Percentiles rank a stretch among this genome's conserved stretches.
phyloP scores from a whole-genome alignment of 2,113 vertebrate genomes.

The Oncorhynchus kisutch region DNA sequence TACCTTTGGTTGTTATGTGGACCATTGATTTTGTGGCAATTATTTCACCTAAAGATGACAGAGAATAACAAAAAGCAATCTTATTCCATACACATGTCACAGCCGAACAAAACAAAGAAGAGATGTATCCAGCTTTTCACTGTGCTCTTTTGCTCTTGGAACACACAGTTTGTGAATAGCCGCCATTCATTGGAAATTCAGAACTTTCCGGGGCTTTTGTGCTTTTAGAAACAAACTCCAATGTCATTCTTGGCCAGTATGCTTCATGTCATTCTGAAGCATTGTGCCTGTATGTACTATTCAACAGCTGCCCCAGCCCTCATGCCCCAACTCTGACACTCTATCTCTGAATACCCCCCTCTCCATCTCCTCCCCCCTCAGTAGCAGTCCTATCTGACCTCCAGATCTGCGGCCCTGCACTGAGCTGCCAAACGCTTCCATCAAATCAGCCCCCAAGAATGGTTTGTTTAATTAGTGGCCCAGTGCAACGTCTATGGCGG shows the following conservation, averaged over 20 bases:
- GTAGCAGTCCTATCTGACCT: not conserved
- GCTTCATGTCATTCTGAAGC: slow-evolving; percentile 33
- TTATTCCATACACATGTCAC: not conserved
- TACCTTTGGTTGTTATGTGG: not conserved
- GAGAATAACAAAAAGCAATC: not conserved
- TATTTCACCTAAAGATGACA: not conserved
- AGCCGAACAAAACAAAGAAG: not conserved
- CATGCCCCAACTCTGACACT: slow-evolving; percentile 13
- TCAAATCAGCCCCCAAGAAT: not conserved
- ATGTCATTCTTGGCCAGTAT: slow-evolving; percentile 45
- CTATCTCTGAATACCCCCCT: not conserved
- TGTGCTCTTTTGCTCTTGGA: slow-evolving; percentile 16
- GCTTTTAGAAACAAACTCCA: slow-evolving; percentile 21
- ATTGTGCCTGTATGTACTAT: slow-evolving; percentile 25
- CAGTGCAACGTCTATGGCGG: slow-evolving; percentile 10
- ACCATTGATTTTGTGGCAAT: not conserved
- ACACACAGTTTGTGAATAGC: slow-evolving; percentile 20
- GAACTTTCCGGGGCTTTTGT: slow-evolving; percentile 39
- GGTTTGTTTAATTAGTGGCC: slow-evolving; percentile 1
- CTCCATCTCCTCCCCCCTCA: not conserved
- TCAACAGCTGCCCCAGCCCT: slow-evolving; percentile 53
- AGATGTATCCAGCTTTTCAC: not conserved
- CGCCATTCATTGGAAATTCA: slow-evolving; percentile 26
- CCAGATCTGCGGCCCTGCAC: not conserved
- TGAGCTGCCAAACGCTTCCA: not conserved